Percentiles rank a stretch among this genome's conserved stretches.
These are phyloP conservation scores for Drosophila kepulauana DNA, from an alignment of 1,140 invertebrate species.

Conservation along the genomic window DNA sequence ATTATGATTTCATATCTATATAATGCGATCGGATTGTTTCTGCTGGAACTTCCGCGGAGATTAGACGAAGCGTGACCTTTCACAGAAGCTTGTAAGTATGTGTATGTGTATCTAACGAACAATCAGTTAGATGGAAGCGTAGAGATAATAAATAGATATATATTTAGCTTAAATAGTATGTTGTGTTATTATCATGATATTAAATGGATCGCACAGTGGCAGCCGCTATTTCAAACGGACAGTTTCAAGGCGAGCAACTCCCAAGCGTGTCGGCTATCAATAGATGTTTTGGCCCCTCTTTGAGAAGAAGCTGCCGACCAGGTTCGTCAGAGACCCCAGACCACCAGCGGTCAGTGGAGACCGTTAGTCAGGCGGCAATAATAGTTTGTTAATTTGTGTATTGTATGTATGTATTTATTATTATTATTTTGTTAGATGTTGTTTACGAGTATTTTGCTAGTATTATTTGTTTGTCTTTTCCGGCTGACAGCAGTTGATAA, in stretches of 20 bases:
- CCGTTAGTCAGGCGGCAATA: constrained; percentile 72
- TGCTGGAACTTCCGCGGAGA: constrained; percentile 60
- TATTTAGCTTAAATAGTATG: constrained; percentile 61
- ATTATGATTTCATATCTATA: constrained; percentile 39
- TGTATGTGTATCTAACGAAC: constrained; percentile 4
- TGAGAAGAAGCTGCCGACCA: constrained; percentile 10
- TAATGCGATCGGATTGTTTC: constrained; percentile 36
- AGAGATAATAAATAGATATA: constrained; percentile 57
- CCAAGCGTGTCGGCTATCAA: constrained; percentile 42
- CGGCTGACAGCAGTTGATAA: constrained; percentile 69
- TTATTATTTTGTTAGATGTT: constrained; percentile 23
- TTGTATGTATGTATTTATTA: constrained; percentile 43
- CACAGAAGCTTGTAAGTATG: constrained; percentile 1
- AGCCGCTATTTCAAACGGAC: constrained; percentile 16
- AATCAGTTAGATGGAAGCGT: constrained; percentile 37
- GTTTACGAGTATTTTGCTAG: constrained; percentile 22
- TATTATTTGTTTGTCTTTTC: constrained; percentile 56
- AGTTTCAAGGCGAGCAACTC: constrained; percentile 69
- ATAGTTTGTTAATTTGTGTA: constrained; percentile 77
- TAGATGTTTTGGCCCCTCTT: constrained; percentile 2
- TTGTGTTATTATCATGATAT: constrained; percentile 60
- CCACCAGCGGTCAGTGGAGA: constrained; percentile 45
- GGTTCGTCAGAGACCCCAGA: constrained; percentile 20
- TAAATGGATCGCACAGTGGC: constrained; percentile 72
- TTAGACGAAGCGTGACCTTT: constrained; percentile 66